phyloP scores from a whole-genome alignment of 2,113 vertebrate species.

The Oenanthe melanoleuca region DNA sequence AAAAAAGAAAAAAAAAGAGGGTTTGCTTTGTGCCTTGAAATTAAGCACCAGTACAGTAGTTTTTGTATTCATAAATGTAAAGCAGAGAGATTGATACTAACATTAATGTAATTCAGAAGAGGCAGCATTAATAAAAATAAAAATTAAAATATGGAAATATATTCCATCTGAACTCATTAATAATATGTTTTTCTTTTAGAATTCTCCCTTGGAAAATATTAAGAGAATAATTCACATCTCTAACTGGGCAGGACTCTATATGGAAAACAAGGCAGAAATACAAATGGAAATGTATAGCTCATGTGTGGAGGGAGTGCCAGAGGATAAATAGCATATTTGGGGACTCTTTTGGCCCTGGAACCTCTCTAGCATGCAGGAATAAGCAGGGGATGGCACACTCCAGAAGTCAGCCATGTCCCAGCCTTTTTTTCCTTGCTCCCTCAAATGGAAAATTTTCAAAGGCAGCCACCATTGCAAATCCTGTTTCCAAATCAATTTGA shows the following conservation, averaged over 20 bases:
- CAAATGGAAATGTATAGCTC: neutral
- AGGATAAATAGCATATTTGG: neutral
- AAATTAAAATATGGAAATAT: conserved; percentile 12
- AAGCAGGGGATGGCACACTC: neutral
- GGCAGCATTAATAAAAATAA: neutral
- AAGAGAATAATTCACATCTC: neutral
- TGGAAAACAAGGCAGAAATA: neutral
- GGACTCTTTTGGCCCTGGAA: neutral
- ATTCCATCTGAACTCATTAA: neutral
- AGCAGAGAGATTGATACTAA: neutral
- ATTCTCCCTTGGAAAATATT: neutral
- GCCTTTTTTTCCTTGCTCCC: neutral
- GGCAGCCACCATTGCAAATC: rapidly evolving
- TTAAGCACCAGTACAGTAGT: neutral
- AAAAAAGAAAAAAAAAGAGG: neutral
- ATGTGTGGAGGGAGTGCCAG: neutral
- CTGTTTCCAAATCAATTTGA: neutral
- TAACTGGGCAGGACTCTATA: neutral
- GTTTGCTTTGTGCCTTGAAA: neutral
- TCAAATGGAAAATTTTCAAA: neutral
- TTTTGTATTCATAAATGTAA: neutral
- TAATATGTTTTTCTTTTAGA: neutral
- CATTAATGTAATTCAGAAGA: neutral
- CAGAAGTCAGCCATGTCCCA: neutral
- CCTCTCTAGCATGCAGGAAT: neutral